Evolutionary conservation across 2,797 vertebrate genomes (phyloP), one percentile per base, ranked within the genome.

Genomic region (Gouania willdenowi): DNA sequence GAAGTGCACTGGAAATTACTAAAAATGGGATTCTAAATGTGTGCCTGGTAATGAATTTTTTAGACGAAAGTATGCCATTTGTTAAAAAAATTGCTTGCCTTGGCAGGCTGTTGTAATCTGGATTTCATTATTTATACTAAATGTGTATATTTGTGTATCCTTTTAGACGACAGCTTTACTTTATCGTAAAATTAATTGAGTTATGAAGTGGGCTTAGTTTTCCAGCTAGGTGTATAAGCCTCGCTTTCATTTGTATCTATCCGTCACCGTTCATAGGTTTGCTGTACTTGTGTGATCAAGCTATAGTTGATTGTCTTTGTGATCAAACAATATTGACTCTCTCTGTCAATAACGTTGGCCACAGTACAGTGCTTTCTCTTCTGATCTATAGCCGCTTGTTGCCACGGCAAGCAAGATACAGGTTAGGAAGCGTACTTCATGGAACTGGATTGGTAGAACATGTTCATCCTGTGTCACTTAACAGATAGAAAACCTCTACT

Each of bases 281-380:
- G 37, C 47, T 42, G 43, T 63, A 49, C 65, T 27, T 64, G 71
- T 55, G 63, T 68, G 32, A 54, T 62, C 63, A 38, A 30, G 71
- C 66, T 57, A 71, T 59, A 71, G 70, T 75, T 75, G 77, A 82
- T 79, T 87, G 76, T 85, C 78, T 86, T 85, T 71, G 79, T 80
- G 79, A 87, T 89, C 81, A 84, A 87, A 84, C 81, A 77, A 85
- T 87, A 90, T 89, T 84, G 84, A 88, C 81, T 84, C 53, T 30
- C 46, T 11, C 44, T 55, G 72, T 88, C 85, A 31, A 88, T 88
- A 89, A 84, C 78, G 79, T 77, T 88, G 84, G 78, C 83, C 87
- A 80, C 82, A 75, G 76, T 72, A n/a, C n/a, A 82, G 80, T 81
- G 75, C 73, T n/a, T 74, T 78, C 70, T 79, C 56, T 56, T 43